These are phyloP conservation scores for Elymnias hypermnestra DNA, from an alignment of 1,140 invertebrate genomes.

Conservation along the genomic window DNA sequence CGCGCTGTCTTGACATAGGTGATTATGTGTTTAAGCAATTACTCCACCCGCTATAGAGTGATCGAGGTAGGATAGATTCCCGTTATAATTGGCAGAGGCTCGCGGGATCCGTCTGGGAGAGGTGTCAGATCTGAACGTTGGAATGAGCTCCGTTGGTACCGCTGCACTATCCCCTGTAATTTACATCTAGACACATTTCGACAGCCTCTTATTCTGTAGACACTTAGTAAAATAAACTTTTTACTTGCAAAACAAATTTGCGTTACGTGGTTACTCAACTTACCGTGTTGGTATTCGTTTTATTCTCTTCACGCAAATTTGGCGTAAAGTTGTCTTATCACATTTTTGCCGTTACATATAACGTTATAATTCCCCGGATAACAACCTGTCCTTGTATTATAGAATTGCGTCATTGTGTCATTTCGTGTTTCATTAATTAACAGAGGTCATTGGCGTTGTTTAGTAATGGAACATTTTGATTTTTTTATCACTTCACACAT, in stretches of 20 bases:
- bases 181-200: constrained; percentile 26
- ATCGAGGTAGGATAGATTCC: constrained; percentile 32
- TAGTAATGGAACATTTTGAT: too few relatives aligned
- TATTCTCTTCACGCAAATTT: constrained; percentile 1
- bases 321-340: constrained; percentile 7
- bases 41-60: constrained; percentile 32
- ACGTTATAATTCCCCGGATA: constrained; percentile 16
- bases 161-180: constrained; percentile 31
- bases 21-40: constrained; percentile 46
- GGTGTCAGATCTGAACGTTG: constrained; percentile 34
- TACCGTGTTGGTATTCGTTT: background rate
- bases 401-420: constrained; percentile 15
- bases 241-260: background rate
- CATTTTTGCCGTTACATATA: constrained; percentile 19
- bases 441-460: constrained; percentile 19
- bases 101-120: constrained; percentile 28
- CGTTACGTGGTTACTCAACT: background rate
- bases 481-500: too few relatives aligned
- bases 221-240: constrained; percentile 9
- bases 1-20: constrained; percentile 32
- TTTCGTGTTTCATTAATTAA: constrained; percentile 16
- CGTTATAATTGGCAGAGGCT: constrained; percentile 40
- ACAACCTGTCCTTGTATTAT: constrained; percentile 12
- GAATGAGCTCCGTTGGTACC: constrained; percentile 22
- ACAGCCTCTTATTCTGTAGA: constrained; percentile 18